Conservation (phyloP, 2,888 invertebrate species). For the Caenorhabditis macrosperma region DNA sequence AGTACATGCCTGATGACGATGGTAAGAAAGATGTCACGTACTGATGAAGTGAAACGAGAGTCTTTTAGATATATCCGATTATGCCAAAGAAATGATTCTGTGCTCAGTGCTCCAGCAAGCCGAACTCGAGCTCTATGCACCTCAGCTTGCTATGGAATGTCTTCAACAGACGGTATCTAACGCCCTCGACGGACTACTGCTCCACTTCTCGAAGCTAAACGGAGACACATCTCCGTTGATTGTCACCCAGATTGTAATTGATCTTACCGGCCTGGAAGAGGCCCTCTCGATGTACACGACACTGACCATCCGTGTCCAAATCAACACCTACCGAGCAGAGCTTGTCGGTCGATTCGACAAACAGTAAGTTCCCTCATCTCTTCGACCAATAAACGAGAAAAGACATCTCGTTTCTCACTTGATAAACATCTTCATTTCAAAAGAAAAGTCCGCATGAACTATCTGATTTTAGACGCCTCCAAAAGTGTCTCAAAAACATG, state of each 20-base stretch:
- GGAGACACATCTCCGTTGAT: conserved; percentile 53
- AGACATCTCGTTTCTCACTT: neutral
- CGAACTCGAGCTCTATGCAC: conserved; percentile 76
- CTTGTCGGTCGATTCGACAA: conserved; percentile 69
- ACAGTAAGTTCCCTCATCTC: conserved; percentile 52
- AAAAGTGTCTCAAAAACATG: conserved; percentile 69
- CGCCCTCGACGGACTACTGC: conserved; percentile 47
- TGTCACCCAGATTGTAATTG: conserved; percentile 77
- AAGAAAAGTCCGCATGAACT: too few species aligned
- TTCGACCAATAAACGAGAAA: neutral
- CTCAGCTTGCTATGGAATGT: conserved; percentile 71
- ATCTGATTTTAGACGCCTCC: conserved; percentile 69
- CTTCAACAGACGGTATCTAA: conserved; percentile 61
- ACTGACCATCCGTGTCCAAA: conserved; percentile 62
- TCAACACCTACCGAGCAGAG: conserved; percentile 65
- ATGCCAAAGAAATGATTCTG: conserved; percentile 79
- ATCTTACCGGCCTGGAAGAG: conserved; percentile 77
- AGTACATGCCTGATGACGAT: conserved; percentile 73
- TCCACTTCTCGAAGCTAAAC: conserved; percentile 50
- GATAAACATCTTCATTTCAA: neutral
- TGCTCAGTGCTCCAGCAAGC: conserved; percentile 77
- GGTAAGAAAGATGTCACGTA: conserved; percentile 24
- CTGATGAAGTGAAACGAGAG: too few species aligned
- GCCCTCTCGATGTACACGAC: conserved; percentile 71
- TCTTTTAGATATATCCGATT: conserved; percentile 76